phyloP scores from a whole-genome alignment of 2,113 vertebrate species.

The Tachysurus vachellii region DNA sequence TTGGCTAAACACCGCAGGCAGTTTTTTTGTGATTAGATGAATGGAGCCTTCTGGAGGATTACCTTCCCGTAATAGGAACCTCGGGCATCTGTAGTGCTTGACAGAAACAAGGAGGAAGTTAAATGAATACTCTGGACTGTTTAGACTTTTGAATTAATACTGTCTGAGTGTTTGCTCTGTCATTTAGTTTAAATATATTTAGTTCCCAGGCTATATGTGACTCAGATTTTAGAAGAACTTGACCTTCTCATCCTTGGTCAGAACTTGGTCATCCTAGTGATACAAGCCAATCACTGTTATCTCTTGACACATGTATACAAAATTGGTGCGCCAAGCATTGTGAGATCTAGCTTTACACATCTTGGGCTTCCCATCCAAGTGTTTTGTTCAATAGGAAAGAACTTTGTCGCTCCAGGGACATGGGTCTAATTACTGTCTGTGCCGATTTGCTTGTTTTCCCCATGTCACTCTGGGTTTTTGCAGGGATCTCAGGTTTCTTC shows the following conservation, averaged over 20 bases:
- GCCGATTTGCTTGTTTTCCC: not conserved
- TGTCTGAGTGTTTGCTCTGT: not conserved
- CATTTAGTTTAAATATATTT: not conserved
- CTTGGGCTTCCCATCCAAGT: not conserved
- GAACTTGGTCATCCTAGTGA: not conserved
- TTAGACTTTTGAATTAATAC: constrained; percentile 37
- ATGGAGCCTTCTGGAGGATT: not conserved
- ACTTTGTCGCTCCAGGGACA: not conserved
- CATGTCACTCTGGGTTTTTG: not conserved
- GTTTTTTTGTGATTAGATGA: constrained; percentile 11
- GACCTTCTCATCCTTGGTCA: no score
- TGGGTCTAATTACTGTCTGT: not conserved
- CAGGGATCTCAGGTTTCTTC: not conserved
- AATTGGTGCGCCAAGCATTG: not conserved
- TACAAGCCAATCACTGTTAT: no score
- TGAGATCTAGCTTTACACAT: not conserved
- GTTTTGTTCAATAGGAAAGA: not conserved
- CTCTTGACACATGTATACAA: not conserved
- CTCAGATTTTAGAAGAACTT: not conserved
- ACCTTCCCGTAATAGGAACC: not conserved
- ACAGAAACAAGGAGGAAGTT: constrained; percentile 36
- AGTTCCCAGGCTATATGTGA: not conserved
- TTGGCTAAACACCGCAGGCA: constrained; percentile 2
- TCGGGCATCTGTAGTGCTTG: constrained; percentile 14
- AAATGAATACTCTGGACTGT: constrained; percentile 55